Base-by-base conservation (phyloP, 2,113 vertebrate species). In the Etheostoma spectabile region DNA sequence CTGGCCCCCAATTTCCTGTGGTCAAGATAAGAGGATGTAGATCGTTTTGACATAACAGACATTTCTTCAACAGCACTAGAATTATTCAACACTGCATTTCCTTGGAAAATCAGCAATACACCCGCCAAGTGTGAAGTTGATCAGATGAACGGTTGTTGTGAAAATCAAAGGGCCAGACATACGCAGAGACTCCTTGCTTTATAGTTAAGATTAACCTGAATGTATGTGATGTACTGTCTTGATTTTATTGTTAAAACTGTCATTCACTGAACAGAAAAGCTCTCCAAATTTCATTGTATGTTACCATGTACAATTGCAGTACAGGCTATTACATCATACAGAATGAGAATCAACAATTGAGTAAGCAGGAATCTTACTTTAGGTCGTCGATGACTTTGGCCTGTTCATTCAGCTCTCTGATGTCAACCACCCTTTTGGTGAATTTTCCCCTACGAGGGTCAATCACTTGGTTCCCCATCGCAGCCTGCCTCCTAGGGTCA, bases 311-410 rank as follows among this genome's bases (percentile, higher is more conserved):
- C 38, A 42, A 42, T 42, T 2, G 6, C 38, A 42, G 2, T 42
- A 42, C 38, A 10, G 38, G 38, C 8, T 11, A 52, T 52, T 10
- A 8, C 8, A 52, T 52, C 51, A 22, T 22, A 55, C 21, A 55
- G 52, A 22, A 55, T 22, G 6, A 56, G 5, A 56, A 24, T 10
- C 12, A 30, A 22, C 11, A n/a, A 18, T 16, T 16, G 18, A 42
- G 4, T 1, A 12, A 33, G 46, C 49, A 3, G 8, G 21, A 56
- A 18, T 91, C 96, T 91, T 96, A 99, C 98, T 98, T 99, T 75
- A 99, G 96, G 90, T 99, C 98, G 71, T 99, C 98, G 53, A 99
- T 99, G 86, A 99, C 98, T 95, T 96, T 99, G 68, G 98, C 98
- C 92, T 99, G 98, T 80, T 99, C 98, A 62, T 99, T 99, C 65